phyloP scores from a whole-genome alignment of 1,140 invertebrate species.

The Aethina tumida region DNA sequence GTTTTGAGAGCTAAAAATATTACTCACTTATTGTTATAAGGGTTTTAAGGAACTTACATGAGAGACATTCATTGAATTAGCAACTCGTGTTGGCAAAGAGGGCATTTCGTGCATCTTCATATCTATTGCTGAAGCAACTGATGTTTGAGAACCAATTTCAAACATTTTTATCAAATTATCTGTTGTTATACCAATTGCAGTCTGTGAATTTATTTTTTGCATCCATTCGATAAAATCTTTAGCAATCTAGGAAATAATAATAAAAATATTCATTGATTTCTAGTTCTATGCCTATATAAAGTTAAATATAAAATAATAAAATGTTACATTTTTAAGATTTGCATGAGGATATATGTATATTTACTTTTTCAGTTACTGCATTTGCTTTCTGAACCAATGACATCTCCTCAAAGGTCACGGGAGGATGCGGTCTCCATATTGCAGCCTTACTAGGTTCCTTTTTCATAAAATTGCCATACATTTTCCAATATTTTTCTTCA shows the following conservation, averaged over 20 bases:
- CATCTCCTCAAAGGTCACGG: conserved; percentile 22
- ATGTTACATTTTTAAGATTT: background rate
- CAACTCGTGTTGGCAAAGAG: conserved; percentile 37
- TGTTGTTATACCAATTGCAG: conserved; percentile 34
- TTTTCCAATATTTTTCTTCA: no score
- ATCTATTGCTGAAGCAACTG: conserved; percentile 39
- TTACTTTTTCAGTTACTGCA: conserved; percentile 39
- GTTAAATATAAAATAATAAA: conserved; percentile 5
- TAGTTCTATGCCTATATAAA: background rate
- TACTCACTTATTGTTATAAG: conserved; percentile 1
- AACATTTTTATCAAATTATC: conserved; percentile 42
- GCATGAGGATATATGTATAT: background rate
- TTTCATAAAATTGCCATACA: no score
- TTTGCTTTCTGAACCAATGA: conserved; percentile 39
- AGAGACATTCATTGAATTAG: conserved; percentile 32
- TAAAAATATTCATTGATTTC: background rate
- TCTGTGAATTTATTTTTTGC: conserved; percentile 38
- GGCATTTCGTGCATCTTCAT: conserved; percentile 38
- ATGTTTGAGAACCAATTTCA: conserved; percentile 47
- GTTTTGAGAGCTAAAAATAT: conserved; percentile 17
- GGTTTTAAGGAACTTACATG: conserved; percentile 32
- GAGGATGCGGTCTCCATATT: conserved; percentile 22
- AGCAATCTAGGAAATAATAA: conserved; percentile 35
- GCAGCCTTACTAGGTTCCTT: conserved; percentile 14
- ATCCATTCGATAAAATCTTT: conserved; percentile 51